Evolutionary conservation across 2,113 vertebrate genomes (phyloP).

Genomic region (Scalopus aquaticus): DNA sequence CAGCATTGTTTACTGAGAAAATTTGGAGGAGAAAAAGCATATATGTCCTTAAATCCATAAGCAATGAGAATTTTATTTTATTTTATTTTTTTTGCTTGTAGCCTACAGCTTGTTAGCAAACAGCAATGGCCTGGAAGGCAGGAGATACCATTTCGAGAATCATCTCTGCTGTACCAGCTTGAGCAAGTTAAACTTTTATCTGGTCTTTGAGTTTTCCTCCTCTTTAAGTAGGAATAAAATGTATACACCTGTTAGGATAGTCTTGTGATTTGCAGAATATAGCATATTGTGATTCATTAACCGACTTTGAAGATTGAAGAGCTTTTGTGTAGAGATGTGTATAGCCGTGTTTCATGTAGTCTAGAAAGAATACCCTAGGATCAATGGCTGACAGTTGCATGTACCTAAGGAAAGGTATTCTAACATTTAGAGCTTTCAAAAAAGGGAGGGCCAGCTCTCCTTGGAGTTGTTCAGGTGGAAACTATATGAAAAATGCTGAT

Average conservation of each 20-base stretch:
- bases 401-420: background rate
- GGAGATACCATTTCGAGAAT: constrained; percentile 3
- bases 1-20: background rate
- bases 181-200: background rate
- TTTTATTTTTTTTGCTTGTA: background rate
- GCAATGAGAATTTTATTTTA: constrained; percentile 2
- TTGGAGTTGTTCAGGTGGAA: background rate
- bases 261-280: background rate
- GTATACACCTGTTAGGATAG: background rate
- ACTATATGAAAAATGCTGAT: background rate
- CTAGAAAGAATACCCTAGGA: background rate
- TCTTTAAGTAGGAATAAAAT: background rate
- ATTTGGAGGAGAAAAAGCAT: background rate
- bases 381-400: background rate
- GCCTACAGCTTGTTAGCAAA: constrained; percentile 22
- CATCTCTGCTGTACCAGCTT: background rate
- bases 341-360: background rate
- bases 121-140: background rate
- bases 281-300: background rate
- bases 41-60: background rate
- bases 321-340: background rate
- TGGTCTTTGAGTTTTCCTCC: background rate
- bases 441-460: background rate
- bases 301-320: background rate
- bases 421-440: constrained; percentile 15